Evolutionary conservation across 2,797 vertebrate species (phyloP).

Genomic region (Lacerta agilis): DNA sequence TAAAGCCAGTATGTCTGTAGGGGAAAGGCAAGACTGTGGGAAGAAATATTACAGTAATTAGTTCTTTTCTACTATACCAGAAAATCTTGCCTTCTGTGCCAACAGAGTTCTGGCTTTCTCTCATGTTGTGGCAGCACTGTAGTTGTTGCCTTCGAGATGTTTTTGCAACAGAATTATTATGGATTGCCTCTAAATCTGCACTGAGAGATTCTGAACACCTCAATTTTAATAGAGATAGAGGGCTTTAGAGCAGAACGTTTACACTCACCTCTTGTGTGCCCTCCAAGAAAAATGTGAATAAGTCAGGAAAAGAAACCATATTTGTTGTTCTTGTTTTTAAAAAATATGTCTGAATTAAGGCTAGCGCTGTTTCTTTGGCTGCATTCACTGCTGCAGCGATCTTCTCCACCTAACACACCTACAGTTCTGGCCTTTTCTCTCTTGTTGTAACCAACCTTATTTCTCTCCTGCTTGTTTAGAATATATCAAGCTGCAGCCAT

Average conservation of each 20-base stretch:
- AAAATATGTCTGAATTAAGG: background rate
- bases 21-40: background rate
- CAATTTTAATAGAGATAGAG: background rate
- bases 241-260: background rate
- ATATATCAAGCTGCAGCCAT: background rate
- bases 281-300: background rate
- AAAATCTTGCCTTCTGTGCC: slow-evolving; percentile 13
- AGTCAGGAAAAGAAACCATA: background rate
- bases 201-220: background rate
- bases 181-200: background rate
- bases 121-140: background rate
- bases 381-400: background rate
- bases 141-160: background rate
- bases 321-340: background rate
- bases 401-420: background rate
- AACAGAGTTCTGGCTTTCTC: background rate
- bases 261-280: background rate
- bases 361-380: background rate
- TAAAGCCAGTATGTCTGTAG: background rate
- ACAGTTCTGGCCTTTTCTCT: background rate
- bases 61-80: background rate
- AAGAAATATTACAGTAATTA: slow-evolving; percentile 19
- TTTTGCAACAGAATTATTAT: background rate
- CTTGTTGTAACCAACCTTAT: background rate
- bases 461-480: background rate